A percentile compares a stretch with the other conserved stretches of the same genome.
Evolutionary conservation across 2,113 vertebrate genomes (phyloP).

Genomic region (Lagopus muta): DNA sequence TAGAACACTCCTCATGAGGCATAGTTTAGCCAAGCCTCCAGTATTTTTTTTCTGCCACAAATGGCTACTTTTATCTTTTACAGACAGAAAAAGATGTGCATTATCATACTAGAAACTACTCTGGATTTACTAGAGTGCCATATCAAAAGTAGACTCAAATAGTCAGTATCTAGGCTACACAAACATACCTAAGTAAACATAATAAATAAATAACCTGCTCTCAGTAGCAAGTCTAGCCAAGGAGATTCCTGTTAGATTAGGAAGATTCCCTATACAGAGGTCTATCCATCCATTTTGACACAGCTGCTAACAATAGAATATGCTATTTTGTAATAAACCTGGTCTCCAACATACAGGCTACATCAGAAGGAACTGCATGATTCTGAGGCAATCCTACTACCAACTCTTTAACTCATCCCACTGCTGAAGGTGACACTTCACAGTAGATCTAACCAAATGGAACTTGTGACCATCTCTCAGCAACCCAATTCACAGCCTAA

Average conservation of each 20-base stretch:
- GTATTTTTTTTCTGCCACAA: not conserved
- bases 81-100: not conserved
- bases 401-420: not conserved
- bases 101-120: not conserved
- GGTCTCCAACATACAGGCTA: not conserved
- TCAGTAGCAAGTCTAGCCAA: not conserved
- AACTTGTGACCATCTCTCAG: not conserved
- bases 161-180: slow-evolving; percentile 5
- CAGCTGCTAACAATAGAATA: not conserved
- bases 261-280: not conserved
- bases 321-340: not conserved
- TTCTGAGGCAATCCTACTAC: not conserved
- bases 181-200: slow-evolving; percentile 23
- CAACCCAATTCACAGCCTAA: not conserved
- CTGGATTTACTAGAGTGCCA: not conserved
- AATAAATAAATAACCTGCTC: not conserved
- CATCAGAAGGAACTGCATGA: not conserved
- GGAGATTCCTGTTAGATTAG: not conserved
- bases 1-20: not conserved
- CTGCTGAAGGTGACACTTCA: not conserved
- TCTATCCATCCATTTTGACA: not conserved
- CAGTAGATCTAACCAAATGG: not conserved
- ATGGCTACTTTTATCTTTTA: not conserved
- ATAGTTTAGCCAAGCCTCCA: not conserved
- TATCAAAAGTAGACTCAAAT: not conserved